These are phyloP conservation scores for Gymnocephalus cernua DNA, from an alignment of 2,113 vertebrate species.

Conservation along the genomic window DNA sequence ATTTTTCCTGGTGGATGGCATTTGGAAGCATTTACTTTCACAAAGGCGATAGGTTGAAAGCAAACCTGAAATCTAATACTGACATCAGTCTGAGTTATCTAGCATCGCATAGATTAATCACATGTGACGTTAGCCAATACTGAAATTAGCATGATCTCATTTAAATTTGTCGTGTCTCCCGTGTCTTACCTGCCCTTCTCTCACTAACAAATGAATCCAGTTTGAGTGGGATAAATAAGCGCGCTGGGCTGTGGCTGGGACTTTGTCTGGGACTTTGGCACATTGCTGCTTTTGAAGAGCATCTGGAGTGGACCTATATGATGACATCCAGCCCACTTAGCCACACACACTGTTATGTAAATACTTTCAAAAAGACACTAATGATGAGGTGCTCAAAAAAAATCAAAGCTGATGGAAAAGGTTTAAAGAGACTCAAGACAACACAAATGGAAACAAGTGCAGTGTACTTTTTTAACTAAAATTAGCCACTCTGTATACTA, in stretches of 20 bases:
- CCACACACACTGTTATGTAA: slow-evolving; percentile 9
- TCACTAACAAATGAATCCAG: slow-evolving; percentile 20
- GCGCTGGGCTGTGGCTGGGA: slow-evolving; percentile 14
- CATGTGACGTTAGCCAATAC: slow-evolving; percentile 12
- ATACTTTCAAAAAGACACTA: slow-evolving; percentile 20
- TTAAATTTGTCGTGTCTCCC: slow-evolving; percentile 27
- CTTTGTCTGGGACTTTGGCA: not conserved
- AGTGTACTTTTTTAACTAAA: not conserved
- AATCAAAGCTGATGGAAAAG: slow-evolving; percentile 25
- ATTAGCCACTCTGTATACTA: too few species aligned
- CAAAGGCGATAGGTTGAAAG: slow-evolving; percentile 60
- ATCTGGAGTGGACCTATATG: slow-evolving; percentile 24
- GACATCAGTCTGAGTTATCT: slow-evolving; percentile 46
- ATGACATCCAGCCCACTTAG: slow-evolving; percentile 13
- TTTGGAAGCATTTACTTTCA: slow-evolving; percentile 70
- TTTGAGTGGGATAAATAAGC: slow-evolving; percentile 37
- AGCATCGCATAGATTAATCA: slow-evolving; percentile 49
- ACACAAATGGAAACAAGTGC: not conserved
- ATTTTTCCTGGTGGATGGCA: slow-evolving; percentile 62
- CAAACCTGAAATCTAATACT: slow-evolving; percentile 63
- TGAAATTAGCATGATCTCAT: slow-evolving; percentile 43
- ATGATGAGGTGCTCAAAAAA: slow-evolving; percentile 16
- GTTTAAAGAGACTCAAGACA: slow-evolving; percentile 16
- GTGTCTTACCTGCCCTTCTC: slow-evolving; percentile 16
- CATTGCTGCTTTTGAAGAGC: slow-evolving; percentile 18